Evolutionary conservation across 2,888 invertebrate species (phyloP), one percentile per base, ranked within the genome.

Genomic region (Eupeodes luniger): DNA sequence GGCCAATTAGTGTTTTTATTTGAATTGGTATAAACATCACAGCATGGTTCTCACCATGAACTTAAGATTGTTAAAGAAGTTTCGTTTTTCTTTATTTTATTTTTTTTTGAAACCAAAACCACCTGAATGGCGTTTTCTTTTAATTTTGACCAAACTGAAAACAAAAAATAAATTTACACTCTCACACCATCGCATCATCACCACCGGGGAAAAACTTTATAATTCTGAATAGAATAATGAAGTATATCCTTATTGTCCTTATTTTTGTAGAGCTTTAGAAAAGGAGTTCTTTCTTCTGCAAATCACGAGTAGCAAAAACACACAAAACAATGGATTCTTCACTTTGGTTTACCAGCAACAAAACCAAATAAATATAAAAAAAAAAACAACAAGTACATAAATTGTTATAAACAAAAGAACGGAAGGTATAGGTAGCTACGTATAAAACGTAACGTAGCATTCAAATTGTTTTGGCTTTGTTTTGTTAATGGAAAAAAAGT

Each of bases 401-500:
- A 61, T 61, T 61, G n/a, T 10, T 16, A 16, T 4, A 9, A 61
- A 61, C n/a, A 64, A 64, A 44, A 19, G 19, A 40, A 4, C 44
- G 47, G 40, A 47, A 7, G 14, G 19, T 9, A 19, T 19, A 7
- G 14, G 19, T 4, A 19, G 19, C 19, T 14, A 40, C 40, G 40
- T 40, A 40, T 27, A 40, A 40, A 40, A 40, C 40, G 40, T 40
- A 47, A 12, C 27, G 27, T 44, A 64, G 19, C 11, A 49, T 49
- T 47, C 27, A 47, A 66, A 66, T 66, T 66, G 64, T 66, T 66
- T 47, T 64, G 44, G 57, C 57, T 57, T 57, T 57, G 57, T 57
- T 64, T 64, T 47, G 64, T 47, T 47, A 66, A 66, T 47, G 64
- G 64, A 19, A 66, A 66, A 19, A 66, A 66, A 66, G 47, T 66